Evolutionary conservation across 1,140 invertebrate species (phyloP).

Genomic region (Drosophila ogumai): DNA sequence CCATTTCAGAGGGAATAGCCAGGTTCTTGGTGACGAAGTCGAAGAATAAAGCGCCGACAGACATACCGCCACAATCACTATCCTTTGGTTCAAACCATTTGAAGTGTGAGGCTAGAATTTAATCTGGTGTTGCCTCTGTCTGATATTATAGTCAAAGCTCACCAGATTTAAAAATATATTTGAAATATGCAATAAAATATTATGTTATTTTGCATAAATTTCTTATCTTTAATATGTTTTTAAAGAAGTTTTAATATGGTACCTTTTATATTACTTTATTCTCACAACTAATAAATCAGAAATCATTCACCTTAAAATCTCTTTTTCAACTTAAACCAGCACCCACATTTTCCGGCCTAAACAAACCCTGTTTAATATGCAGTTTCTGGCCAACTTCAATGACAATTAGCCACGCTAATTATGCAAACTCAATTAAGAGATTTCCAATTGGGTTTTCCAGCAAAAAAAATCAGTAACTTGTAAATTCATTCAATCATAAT

Average conservation of each 20-base stretch:
- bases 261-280: not conserved
- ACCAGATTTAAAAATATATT: no score
- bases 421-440: conserved; percentile 78
- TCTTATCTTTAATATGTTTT: not conserved
- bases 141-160: no score
- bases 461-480: conserved; percentile 45
- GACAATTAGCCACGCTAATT: conserved; percentile 71
- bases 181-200: no score
- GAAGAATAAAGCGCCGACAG: no score
- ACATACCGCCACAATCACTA: no score
- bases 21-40: no score
- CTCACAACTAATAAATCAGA: not conserved
- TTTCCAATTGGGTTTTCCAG: conserved; percentile 53
- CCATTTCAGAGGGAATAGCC: no score
- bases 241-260: not conserved
- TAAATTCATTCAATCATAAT: conserved; percentile 72
- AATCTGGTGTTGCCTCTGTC: no score
- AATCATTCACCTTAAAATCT: not conserved
- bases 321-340: not conserved
- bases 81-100: no score
- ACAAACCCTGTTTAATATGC: conserved; percentile 38
- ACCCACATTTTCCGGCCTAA: not conserved
- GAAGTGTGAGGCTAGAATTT: no score
- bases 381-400: conserved; percentile 40
- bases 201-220: no score